Evolutionary conservation across 2,888 invertebrate species (phyloP).

Genomic region (Eilema griseolum): DNA sequence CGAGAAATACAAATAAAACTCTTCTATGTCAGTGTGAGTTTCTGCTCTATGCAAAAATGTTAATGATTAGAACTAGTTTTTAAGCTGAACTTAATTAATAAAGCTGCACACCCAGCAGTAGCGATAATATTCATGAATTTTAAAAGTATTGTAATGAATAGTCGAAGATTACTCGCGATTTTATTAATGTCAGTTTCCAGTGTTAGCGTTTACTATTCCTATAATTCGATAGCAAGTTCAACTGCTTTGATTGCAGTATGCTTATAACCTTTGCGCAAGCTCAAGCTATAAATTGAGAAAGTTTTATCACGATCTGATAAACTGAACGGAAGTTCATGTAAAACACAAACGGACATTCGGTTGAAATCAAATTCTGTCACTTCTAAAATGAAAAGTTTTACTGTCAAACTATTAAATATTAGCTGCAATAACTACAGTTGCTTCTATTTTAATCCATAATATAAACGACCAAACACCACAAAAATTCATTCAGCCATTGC

Average conservation of each 20-base stretch:
- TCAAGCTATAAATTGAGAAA: background rate
- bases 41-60: background rate
- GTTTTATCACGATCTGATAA: background rate
- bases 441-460: no score
- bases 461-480: no score
- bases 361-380: background rate
- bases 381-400: background rate
- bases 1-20: background rate
- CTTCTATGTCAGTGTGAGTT: no score
- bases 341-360: background rate
- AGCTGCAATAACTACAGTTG: no score
- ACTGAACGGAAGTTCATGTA: background rate
- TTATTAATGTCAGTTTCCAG: slow-evolving; percentile 24
- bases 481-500: background rate
- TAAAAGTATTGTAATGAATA: slow-evolving; percentile 57
- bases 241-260: background rate
- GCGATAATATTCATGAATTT: slow-evolving; percentile 57
- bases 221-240: no score
- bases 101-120: slow-evolving; percentile 30
- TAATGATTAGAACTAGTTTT: background rate
- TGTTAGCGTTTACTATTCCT: slow-evolving; percentile 27
- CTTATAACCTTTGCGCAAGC: background rate
- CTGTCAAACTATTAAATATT: background rate
- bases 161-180: slow-evolving; percentile 52
- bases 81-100: slow-evolving; percentile 35